These are phyloP conservation scores for Bufo gargarizans DNA, from an alignment of 2,113 vertebrate species.

Conservation along the genomic window DNA sequence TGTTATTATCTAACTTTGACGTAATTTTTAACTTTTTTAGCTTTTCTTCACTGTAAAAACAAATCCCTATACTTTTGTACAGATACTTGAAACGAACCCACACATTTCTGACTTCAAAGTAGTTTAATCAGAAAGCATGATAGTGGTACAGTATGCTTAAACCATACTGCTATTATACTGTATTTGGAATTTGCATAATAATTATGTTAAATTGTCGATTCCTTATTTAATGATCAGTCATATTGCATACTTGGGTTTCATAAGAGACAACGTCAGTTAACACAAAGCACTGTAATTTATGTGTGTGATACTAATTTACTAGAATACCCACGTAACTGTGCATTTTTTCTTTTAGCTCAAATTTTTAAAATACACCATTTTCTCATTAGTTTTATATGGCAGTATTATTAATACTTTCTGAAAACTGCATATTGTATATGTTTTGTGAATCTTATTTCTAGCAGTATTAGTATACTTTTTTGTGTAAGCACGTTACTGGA, in stretches of 20 bases:
- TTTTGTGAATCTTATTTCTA: not conserved
- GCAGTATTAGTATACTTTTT: not conserved
- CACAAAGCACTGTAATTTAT: constrained; percentile 27
- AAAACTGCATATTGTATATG: not conserved
- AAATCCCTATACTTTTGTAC: constrained; percentile 1
- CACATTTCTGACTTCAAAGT: constrained; percentile 6
- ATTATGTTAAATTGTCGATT: constrained; percentile 20
- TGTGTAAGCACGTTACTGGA: not conserved
- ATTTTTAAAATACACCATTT: not conserved
- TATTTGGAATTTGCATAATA: constrained; percentile 31
- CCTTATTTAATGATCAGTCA: constrained; percentile 10
- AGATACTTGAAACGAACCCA: not conserved
- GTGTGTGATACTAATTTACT: constrained; percentile 26
- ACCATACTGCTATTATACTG: not conserved
- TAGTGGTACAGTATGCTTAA: not conserved
- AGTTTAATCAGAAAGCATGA: not conserved
- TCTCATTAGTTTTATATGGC: not conserved
- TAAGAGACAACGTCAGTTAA: constrained; percentile 24
- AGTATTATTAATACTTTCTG: not conserved
- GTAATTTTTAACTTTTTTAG: not conserved
- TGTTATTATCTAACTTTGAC: not conserved
- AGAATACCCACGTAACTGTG: constrained; percentile 9
- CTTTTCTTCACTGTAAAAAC: not conserved
- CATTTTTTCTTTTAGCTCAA: not conserved
- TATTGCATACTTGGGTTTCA: constrained; percentile 19